A percentile compares a stretch with the other conserved stretches of the same genome.
These are phyloP conservation scores for Propithecus coquereli DNA, from an alignment of 2,113 vertebrate species.

Conservation along the genomic window DNA sequence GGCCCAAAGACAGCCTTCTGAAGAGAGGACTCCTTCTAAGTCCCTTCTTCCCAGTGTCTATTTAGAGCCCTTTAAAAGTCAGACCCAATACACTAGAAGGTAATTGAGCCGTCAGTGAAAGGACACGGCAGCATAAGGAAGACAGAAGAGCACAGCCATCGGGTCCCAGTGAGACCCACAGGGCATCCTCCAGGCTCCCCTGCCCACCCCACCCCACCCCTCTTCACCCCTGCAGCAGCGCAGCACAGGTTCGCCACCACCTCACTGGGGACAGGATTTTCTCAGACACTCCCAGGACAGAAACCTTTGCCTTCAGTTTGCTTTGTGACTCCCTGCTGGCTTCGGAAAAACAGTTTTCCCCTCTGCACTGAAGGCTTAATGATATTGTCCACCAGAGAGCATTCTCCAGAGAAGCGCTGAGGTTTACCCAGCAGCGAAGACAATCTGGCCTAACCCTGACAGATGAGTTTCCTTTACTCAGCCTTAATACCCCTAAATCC, in stretches of 20 bases:
- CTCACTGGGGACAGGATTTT: neutral
- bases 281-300: neutral
- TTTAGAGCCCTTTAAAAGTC: neutral
- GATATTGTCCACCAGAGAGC: neutral
- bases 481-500: conserved; percentile 33
- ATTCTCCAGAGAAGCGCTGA: neutral
- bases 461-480: neutral
- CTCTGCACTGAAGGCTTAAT: neutral
- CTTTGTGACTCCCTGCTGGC: neutral
- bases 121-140: neutral
- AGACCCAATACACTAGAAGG: neutral
- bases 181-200: neutral
- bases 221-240: neutral
- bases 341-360: neutral
- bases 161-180: too few species aligned
- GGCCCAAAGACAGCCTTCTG: neutral
- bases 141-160: neutral
- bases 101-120: too few species aligned
- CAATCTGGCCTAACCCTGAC: neutral
- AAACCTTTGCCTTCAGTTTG: neutral
- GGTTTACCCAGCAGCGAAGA: neutral
- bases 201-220: neutral
- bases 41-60: neutral
- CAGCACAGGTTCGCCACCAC: neutral
- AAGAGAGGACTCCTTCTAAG: neutral